phyloP scores from a whole-genome alignment of 2,888 invertebrate species.

The Latheticus oryzae region DNA sequence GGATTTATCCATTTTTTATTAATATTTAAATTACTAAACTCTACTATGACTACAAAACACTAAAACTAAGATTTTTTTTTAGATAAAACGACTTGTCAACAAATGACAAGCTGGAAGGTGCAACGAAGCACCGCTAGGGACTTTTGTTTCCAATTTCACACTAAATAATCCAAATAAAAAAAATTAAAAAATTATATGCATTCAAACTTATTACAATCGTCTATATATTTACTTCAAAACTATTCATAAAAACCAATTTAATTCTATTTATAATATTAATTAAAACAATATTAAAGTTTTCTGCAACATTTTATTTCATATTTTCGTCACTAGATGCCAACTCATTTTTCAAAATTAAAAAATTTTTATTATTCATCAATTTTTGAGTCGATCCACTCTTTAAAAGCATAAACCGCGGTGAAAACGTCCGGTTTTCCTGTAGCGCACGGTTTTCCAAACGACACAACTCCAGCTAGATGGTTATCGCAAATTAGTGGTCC shows the following conservation, averaged over 20 bases:
- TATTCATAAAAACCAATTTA: too few species aligned
- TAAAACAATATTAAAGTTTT: too few species aligned
- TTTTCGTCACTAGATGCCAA: too few species aligned
- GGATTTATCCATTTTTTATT: constrained; percentile 49
- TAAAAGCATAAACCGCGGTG: constrained; percentile 14
- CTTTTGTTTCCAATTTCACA: neutral
- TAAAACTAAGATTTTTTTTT: too few species aligned
- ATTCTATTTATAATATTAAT: too few species aligned
- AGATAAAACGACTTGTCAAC: constrained; percentile 12
- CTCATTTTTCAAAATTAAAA: too few species aligned
- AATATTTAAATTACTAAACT: too few species aligned
- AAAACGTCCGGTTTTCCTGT: constrained; percentile 28
- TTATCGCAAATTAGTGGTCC: constrained; percentile 30
- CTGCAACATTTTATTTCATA: too few species aligned
- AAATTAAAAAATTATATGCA: neutral
- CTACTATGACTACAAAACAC: constrained; percentile 4
- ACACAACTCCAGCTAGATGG: constrained; percentile 25
- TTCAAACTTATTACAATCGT: too few species aligned
- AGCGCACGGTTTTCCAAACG: constrained; percentile 30
- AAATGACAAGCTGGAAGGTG: constrained; percentile 8
- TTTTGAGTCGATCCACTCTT: constrained; percentile 21
- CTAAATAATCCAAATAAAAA: neutral
- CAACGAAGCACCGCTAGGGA: too few species aligned
- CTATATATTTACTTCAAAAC: too few species aligned
- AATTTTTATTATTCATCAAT: too few species aligned